Base-by-base conservation (phyloP, 2,797 vertebrate genomes). In the Babyrousa celebensis region DNA sequence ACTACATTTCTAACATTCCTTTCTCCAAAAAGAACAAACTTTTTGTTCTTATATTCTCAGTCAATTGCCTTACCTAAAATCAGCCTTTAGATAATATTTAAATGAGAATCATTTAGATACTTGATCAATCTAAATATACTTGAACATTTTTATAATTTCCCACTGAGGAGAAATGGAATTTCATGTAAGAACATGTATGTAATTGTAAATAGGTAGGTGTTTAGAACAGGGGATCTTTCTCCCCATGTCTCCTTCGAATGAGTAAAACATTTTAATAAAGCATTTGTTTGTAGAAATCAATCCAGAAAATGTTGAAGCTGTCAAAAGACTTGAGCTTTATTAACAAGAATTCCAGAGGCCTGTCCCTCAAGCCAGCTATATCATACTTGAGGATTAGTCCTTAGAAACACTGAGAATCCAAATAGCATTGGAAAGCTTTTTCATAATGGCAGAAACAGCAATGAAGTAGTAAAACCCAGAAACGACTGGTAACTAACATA, bases 381-480 rank as follows among this genome's bases (percentile, higher is more conserved):
- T 94, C 68, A 62, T 91, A 82, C 75, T n/a, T 86, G 52, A 92
- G 54, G 36, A 83, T 36, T 93, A 90, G 92, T 68, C 4, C 48
- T 80, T 88, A 79, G 48, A 74, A 93, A 74, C 15, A 85, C 54
- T 80, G 27, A 72, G 36, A 96, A 80, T 94, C 95, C n/a, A 91
- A 96, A 97, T 23, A 89, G 85, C 20, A 70, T 93, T 83, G 85
- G 25, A 97, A 91, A 85, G 40, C 40, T 85, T 78, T 83, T 58
- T 89, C 89, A 8, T 65, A 92, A 75, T 91, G 65, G 70, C 56
- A 96, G 97, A 96, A 95, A n/a, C 87, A 90, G 62, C 95, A 86
- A 90, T 18, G 12, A 95, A 71, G 95, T 75, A 60, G 91, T 78
- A 85, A 91, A 96, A 96, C 18, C 15, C 75, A 94, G 95, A 80